Conservation (phyloP, 2,888 invertebrate genomes). For the Tinea semifulvella region DNA sequence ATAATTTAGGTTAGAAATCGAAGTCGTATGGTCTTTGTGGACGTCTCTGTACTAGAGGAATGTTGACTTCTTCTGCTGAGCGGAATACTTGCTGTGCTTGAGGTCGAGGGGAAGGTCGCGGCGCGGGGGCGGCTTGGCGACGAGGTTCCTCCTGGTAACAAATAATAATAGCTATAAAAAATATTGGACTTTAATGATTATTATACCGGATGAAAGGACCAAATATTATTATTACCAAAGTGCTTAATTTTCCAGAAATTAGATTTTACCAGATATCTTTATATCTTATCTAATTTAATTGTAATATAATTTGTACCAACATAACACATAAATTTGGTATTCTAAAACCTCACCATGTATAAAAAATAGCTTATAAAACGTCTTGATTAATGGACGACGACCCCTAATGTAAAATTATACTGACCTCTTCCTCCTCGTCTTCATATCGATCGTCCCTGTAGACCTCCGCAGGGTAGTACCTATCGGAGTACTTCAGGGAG, state of each 20-base stretch:
- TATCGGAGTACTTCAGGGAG: slow-evolving; percentile 81
- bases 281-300: too few relatives aligned
- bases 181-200: not conserved
- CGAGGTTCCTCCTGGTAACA: slow-evolving; percentile 40
- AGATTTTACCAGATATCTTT: too few relatives aligned
- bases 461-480: slow-evolving; percentile 83
- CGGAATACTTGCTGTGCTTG: slow-evolving; percentile 78
- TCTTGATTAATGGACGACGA: too few relatives aligned
- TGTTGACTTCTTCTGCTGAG: slow-evolving; percentile 87
- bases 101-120: slow-evolving; percentile 33
- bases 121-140: slow-evolving; percentile 30
- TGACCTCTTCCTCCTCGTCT: slow-evolving; percentile 53
- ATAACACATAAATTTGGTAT: too few relatives aligned
- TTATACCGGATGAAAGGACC: not conserved
- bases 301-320: too few relatives aligned
- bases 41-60: slow-evolving; percentile 82
- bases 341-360: too few relatives aligned
- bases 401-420: too few relatives aligned
- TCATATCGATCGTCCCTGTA: slow-evolving; percentile 72
- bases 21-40: slow-evolving; percentile 65
- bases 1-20: slow-evolving; percentile 36
- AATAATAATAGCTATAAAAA: too few relatives aligned
- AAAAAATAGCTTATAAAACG: too few relatives aligned
- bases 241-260: too few relatives aligned
- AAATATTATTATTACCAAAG: too few relatives aligned